Percentiles rank a stretch among this genome's conserved stretches.
Conservation (phyloP, 2,113 vertebrate species). For the Motacilla alba region DNA sequence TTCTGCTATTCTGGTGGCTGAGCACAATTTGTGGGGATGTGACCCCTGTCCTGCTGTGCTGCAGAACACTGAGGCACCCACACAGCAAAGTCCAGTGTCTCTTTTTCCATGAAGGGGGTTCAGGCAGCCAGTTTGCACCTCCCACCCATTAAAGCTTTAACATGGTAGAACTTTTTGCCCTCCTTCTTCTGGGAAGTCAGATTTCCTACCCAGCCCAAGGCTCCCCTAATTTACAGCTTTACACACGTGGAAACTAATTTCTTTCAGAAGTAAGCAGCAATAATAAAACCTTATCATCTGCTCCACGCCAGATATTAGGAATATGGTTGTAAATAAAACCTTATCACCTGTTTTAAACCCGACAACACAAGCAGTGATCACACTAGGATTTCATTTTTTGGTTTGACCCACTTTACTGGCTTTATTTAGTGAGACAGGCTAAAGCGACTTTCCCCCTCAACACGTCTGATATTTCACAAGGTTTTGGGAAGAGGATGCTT, state of each 20-base stretch:
- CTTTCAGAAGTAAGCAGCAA: neutral
- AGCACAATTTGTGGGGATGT: neutral
- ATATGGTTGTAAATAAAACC: slow-evolving; percentile 29
- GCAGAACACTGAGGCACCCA: neutral
- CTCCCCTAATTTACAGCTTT: neutral
- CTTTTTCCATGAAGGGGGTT: neutral
- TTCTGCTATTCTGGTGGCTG: neutral
- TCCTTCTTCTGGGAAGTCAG: neutral
- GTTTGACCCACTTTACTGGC: neutral
- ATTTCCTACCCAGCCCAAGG: neutral
- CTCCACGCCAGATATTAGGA: slow-evolving; percentile 1
- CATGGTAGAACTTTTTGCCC: neutral
- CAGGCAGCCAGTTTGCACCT: neutral
- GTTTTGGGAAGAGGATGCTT: neutral
- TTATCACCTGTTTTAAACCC: slow-evolving; percentile 5
- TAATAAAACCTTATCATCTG: slow-evolving; percentile 42
- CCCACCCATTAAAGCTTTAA: neutral
- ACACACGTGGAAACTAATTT: neutral
- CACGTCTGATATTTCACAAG: neutral
- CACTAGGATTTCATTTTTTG: neutral
- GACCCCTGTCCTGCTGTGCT: neutral
- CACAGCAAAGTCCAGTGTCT: rapidly evolving
- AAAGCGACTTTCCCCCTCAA: neutral
- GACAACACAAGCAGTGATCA: neutral
- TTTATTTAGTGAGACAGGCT: neutral